Evolutionary conservation across 2,888 invertebrate species (phyloP).

Genomic region (Drosophila borborema): DNA sequence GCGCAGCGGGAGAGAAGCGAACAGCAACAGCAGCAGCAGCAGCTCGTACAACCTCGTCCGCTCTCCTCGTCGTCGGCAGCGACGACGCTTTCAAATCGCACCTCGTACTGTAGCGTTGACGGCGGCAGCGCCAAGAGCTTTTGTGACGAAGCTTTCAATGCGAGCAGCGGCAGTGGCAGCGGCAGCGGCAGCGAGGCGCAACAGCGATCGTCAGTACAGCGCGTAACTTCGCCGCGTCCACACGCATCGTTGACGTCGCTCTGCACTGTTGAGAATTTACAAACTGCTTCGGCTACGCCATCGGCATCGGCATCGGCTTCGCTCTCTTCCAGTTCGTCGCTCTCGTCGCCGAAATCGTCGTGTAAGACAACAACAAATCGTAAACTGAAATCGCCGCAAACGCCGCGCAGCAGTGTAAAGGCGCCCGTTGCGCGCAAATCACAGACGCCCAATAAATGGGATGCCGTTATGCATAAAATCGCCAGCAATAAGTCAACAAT

Average conservation of each 20-base stretch:
- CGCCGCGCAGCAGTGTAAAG: constrained; percentile 20
- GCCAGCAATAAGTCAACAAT: constrained; percentile 87
- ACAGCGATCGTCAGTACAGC: constrained; percentile 76
- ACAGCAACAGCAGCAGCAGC: constrained; percentile 45
- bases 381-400: constrained; percentile 29
- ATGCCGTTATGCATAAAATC: constrained; percentile 93
- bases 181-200: constrained; percentile 41
- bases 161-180: constrained; percentile 10
- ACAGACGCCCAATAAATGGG: constrained; percentile 88
- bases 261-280: constrained; percentile 63
- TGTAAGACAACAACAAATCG: constrained; percentile 40
- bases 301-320: background rate
- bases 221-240: constrained; percentile 81
- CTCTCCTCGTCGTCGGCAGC: constrained; percentile 79
- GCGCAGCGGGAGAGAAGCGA: constrained; percentile 45
- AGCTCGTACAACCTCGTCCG: constrained; percentile 78
- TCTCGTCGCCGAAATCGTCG: constrained; percentile 60
- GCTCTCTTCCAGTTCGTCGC: constrained; percentile 54
- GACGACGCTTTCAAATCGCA: constrained; percentile 83
- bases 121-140: constrained; percentile 53
- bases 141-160: constrained; percentile 78
- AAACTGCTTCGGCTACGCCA: background rate
- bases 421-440: constrained; percentile 70
- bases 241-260: constrained; percentile 80
- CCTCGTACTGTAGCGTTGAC: constrained; percentile 83